A percentile compares a stretch with the other conserved stretches of the same genome.
These are phyloP conservation scores for Catharus fuscescens DNA, from an alignment of 2,113 vertebrate species.

Conservation along the genomic window DNA sequence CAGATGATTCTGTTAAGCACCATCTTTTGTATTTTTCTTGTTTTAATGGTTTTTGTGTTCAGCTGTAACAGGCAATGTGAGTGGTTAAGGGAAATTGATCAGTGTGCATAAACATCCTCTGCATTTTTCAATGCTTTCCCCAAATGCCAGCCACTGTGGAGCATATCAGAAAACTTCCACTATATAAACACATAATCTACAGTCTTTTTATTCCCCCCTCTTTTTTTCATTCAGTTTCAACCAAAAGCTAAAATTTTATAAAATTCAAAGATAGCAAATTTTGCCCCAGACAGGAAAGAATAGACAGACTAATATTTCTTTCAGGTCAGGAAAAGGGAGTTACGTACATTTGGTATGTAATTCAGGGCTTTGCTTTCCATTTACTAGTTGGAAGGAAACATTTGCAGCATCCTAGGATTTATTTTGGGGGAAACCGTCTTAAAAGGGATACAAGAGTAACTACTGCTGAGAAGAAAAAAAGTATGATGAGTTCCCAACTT, in stretches of 20 bases:
- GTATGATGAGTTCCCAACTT: background rate
- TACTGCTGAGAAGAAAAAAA: background rate
- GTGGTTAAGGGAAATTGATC: background rate
- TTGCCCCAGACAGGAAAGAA: background rate
- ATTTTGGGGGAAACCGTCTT: accelerated
- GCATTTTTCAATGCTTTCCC: background rate
- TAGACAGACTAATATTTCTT: background rate
- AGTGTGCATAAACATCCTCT: background rate
- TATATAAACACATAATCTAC: background rate
- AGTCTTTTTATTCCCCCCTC: accelerated
- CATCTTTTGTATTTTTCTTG: background rate
- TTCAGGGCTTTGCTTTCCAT: background rate
- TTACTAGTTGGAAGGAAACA: background rate
- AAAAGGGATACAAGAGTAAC: background rate
- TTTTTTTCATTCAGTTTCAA: background rate
- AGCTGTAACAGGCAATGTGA: background rate
- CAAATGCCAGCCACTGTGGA: background rate
- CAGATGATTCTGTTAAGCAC: background rate
- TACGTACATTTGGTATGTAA: background rate
- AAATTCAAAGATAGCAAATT: background rate
- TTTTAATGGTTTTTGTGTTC: background rate
- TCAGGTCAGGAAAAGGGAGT: background rate
- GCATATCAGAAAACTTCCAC: background rate
- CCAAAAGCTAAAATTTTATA: background rate
- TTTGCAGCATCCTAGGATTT: background rate